A percentile compares a stretch with the other conserved stretches of the same genome.
These are phyloP conservation scores for Dolichopus griseipennis DNA, from an alignment of 2,888 invertebrate genomes.

Conservation along the genomic window DNA sequence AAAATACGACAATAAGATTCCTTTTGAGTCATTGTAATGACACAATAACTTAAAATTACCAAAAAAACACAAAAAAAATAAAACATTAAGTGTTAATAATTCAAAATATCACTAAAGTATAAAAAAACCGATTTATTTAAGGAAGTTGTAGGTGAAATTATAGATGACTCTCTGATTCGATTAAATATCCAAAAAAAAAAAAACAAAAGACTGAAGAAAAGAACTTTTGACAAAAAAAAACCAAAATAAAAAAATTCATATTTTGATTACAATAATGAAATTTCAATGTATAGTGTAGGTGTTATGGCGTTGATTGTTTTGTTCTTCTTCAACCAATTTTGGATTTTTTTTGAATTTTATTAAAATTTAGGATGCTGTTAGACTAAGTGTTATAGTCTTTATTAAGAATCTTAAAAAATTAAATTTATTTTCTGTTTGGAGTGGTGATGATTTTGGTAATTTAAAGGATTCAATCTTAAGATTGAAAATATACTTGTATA, in stretches of 20 bases:
- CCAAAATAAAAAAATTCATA: background rate
- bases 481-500: no score
- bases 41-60: background rate
- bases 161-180: background rate
- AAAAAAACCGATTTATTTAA: background rate
- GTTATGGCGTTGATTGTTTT: background rate
- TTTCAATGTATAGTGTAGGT: background rate
- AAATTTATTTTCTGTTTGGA: no score
- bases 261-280: background rate
- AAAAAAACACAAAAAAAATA: background rate
- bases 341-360: no score
- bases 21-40: background rate
- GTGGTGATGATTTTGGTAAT: no score
- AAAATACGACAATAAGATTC: background rate
- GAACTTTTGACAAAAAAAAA: background rate
- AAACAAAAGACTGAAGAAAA: background rate
- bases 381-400: no score
- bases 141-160: slow-evolving; percentile 6
- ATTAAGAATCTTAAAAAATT: no score
- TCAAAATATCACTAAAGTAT: background rate
- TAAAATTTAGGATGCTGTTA: no score
- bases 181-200: background rate
- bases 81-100: background rate
- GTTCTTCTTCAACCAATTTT: no score
- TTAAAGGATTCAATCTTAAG: no score